phyloP scores from a whole-genome alignment of 1,140 invertebrate genomes.

The Procambarus virginalis region DNA sequence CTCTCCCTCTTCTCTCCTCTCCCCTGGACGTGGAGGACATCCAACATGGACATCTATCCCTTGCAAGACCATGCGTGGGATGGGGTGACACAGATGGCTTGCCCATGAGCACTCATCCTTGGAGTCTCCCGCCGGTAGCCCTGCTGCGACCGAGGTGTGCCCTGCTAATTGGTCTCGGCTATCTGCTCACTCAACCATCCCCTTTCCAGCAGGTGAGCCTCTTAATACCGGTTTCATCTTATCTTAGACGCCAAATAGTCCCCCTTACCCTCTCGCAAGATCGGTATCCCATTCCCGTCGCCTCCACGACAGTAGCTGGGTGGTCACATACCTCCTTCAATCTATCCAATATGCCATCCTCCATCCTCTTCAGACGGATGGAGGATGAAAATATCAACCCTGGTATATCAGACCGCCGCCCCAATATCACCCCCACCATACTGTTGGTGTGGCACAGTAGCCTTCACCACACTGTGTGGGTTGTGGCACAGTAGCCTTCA shows the following conservation, averaged over 20 bases:
- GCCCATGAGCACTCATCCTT: neutral
- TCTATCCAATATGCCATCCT: no score
- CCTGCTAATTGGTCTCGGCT: slow-evolving; percentile 8
- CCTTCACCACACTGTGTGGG: no score
- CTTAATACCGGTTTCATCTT: neutral
- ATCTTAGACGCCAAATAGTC: neutral
- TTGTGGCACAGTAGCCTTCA: no score
- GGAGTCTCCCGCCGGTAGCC: neutral
- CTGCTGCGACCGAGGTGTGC: neutral
- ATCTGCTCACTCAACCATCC: neutral
- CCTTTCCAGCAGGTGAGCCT: neutral
- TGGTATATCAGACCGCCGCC: no score
- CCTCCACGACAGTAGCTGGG: no score
- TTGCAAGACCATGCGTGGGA: neutral
- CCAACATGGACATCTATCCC: neutral
- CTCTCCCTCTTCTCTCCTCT: no score
- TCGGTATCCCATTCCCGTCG: no score
- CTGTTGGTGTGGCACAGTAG: no score
- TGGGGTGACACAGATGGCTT: neutral
- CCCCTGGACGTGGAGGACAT: neutral
- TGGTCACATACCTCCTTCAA: no score
- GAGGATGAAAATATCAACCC: no score
- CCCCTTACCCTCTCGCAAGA: neutral
- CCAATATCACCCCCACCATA: no score
- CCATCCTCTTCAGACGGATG: no score